Conservation (phyloP, 1,140 invertebrate species). For the Drosophila punjabiensis region DNA sequence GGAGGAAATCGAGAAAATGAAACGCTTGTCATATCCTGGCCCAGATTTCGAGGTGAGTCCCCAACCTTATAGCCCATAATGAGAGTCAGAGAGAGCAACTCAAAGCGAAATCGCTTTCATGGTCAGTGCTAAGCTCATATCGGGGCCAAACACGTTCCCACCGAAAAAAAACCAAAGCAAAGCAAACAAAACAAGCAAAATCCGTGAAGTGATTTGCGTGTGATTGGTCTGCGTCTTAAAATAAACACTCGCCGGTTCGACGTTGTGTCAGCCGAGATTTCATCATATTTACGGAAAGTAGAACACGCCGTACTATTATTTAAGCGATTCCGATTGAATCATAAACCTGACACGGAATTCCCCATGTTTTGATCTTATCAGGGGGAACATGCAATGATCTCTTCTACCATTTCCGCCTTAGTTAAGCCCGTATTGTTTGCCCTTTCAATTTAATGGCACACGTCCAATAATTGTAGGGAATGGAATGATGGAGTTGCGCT, state of each 20-base stretch:
- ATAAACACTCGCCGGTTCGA: slow-evolving; percentile 35
- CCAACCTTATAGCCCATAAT: not conserved
- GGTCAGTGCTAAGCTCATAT: slow-evolving; percentile 42
- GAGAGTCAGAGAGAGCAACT: not conserved
- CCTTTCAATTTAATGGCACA: slow-evolving; percentile 27
- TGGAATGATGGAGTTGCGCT: not conserved
- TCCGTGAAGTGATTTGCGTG: slow-evolving; percentile 40
- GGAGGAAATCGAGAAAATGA: slow-evolving; percentile 88
- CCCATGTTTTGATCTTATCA: slow-evolving; percentile 43
- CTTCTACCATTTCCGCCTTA: slow-evolving; percentile 28
- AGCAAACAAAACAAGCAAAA: slow-evolving; percentile 29
- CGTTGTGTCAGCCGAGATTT: slow-evolving; percentile 50
- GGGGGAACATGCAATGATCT: slow-evolving; percentile 38
- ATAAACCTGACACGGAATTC: slow-evolving; percentile 8
- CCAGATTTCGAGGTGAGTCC: slow-evolving; percentile 95
- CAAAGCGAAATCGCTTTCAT: slow-evolving; percentile 27
- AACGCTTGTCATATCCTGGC: slow-evolving; percentile 91
- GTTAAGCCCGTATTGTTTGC: slow-evolving; percentile 4
- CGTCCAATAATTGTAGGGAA: slow-evolving; percentile 5
- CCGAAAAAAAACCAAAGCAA: slow-evolving; percentile 35
- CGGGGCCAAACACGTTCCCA: slow-evolving; percentile 56
- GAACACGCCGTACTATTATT: slow-evolving; percentile 59
- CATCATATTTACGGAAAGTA: slow-evolving; percentile 46
- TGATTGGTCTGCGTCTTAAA: slow-evolving; percentile 34
- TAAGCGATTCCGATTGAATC: slow-evolving; percentile 51